Evolutionary conservation across 2,797 vertebrate species (phyloP).

Genomic region (Thaleichthys pacificus): DNA sequence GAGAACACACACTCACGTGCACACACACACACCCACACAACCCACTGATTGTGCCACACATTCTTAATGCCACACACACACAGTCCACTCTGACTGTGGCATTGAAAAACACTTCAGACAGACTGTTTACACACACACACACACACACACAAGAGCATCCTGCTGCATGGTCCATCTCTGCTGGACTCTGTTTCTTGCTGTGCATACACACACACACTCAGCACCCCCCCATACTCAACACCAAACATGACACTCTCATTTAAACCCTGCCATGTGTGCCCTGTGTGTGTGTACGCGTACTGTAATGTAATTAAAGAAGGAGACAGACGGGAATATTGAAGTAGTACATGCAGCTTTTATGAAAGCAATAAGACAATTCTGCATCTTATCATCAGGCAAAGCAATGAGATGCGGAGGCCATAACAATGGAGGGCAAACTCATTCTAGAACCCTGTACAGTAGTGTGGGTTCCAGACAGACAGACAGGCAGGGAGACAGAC

Average conservation of each 20-base stretch:
- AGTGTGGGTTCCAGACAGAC: background rate
- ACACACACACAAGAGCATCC: background rate
- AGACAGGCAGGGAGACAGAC: background rate
- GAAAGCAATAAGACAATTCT: background rate
- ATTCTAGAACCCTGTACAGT: background rate
- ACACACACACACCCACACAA: background rate
- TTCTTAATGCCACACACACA: too few relatives aligned
- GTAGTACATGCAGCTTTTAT: constrained; percentile 1
- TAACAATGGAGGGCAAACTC: background rate
- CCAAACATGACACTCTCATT: constrained; percentile 3
- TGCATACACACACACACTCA: constrained; percentile 14
- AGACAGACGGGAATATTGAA: background rate
- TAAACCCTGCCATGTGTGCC: background rate
- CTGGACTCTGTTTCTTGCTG: background rate
- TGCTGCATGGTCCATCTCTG: background rate
- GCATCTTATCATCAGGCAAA: background rate
- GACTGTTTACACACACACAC: background rate
- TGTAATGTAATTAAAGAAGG: background rate
- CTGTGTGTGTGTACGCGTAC: background rate
- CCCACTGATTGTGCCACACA: too few relatives aligned
- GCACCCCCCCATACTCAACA: background rate
- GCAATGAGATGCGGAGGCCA: background rate
- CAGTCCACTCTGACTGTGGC: too few relatives aligned
- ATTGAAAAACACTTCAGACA: too few relatives aligned
- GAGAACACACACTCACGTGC: background rate